Percentiles rank a stretch among this genome's conserved stretches.
These are phyloP conservation scores for Drosophila pseudotakahashii DNA, from an alignment of 2,888 invertebrate species.

Conservation along the genomic window DNA sequence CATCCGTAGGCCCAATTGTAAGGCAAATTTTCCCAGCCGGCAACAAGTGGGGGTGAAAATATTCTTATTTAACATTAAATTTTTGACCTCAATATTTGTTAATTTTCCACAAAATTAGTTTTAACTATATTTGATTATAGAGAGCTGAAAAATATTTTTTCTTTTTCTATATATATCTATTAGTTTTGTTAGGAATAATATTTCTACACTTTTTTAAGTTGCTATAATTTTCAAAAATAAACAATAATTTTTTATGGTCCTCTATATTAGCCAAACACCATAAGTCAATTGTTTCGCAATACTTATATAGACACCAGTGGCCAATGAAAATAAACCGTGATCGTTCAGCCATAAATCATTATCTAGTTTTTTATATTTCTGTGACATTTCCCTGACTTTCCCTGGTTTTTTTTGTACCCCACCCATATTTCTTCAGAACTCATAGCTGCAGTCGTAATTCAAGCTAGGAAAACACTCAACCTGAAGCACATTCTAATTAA, in stretches of 20 bases:
- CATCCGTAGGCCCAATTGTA: constrained; percentile 46
- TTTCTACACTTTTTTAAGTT: too few relatives aligned
- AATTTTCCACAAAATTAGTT: background rate
- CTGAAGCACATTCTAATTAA: constrained; percentile 42
- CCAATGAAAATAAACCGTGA: constrained; percentile 19
- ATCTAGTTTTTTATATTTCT: constrained; percentile 12
- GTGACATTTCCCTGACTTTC: constrained; percentile 24
- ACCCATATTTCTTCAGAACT: constrained; percentile 30
- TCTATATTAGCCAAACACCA: background rate
- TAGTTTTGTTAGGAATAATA: too few relatives aligned
- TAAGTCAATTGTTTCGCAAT: background rate
- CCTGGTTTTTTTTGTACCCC: constrained; percentile 5
- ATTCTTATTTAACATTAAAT: background rate
- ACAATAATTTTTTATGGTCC: too few relatives aligned
- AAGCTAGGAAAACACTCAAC: constrained; percentile 21
- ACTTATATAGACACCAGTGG: background rate
- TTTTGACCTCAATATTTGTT: background rate
- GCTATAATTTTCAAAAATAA: too few relatives aligned
- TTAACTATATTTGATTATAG: background rate
- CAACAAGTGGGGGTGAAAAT: constrained; percentile 45
- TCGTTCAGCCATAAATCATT: constrained; percentile 22
- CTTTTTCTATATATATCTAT: too few relatives aligned
- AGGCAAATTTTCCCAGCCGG: constrained; percentile 23
- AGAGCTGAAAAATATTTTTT: background rate
- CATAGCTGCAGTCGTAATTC: constrained; percentile 11